Percentiles rank a stretch among this genome's conserved stretches.
Conservation (phyloP, 2,888 invertebrate species). For the Acleris laterana region DNA sequence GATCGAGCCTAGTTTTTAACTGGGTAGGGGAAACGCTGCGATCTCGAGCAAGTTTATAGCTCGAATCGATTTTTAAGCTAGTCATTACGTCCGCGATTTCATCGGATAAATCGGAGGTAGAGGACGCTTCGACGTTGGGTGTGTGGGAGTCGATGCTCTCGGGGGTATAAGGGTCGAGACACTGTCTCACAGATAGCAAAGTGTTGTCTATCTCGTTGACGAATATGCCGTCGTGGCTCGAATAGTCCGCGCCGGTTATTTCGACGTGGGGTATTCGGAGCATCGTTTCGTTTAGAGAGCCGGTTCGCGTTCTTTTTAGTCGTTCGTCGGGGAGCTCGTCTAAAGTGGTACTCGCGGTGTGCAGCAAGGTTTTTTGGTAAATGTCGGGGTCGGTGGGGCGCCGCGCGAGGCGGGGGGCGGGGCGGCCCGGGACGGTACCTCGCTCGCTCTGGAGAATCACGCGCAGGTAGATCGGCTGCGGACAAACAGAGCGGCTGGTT, state of each 20-base stretch:
- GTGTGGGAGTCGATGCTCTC: slow-evolving; percentile 91
- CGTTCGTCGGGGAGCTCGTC: slow-evolving; percentile 47
- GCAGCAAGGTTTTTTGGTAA: slow-evolving; percentile 48
- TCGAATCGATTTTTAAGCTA: slow-evolving; percentile 47
- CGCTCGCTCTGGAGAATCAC: slow-evolving; percentile 88
- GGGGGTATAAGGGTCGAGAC: slow-evolving; percentile 91
- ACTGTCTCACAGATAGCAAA: slow-evolving; percentile 64
- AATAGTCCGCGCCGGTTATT: slow-evolving; percentile 79
- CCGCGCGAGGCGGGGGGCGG: slow-evolving; percentile 51
- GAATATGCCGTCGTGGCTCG: slow-evolving; percentile 69
- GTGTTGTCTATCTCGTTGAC: slow-evolving; percentile 83
- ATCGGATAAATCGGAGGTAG: slow-evolving; percentile 55
- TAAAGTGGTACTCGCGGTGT: slow-evolving; percentile 42
- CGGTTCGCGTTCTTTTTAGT: slow-evolving; percentile 59
- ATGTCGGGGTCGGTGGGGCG: slow-evolving; percentile 63
- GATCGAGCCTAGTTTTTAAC: slow-evolving; percentile 85
- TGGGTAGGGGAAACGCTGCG: slow-evolving; percentile 86
- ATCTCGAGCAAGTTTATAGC: slow-evolving; percentile 58
- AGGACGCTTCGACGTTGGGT: slow-evolving; percentile 77
- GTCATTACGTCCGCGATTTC: slow-evolving; percentile 62
- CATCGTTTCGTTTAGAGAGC: slow-evolving; percentile 67
- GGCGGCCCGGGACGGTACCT: slow-evolving; percentile 89
- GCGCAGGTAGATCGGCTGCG: slow-evolving; percentile 91
- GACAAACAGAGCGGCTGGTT: slow-evolving; percentile 38
- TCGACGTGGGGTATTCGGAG: slow-evolving; percentile 75